Evolutionary conservation across 2,888 invertebrate genomes (phyloP).

Genomic region (Campoplex capitator): DNA sequence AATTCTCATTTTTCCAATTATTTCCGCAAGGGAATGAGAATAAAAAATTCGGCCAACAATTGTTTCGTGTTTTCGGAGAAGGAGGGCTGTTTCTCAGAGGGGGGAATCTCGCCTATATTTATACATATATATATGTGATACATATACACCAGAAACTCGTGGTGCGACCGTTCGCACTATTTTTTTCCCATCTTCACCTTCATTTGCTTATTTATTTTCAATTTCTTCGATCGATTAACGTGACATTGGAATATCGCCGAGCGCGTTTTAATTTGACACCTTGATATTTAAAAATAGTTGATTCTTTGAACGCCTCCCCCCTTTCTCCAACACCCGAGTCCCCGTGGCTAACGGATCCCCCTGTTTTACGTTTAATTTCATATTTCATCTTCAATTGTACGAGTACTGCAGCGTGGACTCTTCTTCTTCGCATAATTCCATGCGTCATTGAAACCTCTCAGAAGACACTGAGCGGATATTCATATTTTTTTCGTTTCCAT

Average conservation of each 20-base stretch:
- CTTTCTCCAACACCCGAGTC: slow-evolving; percentile 44
- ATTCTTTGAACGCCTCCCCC: slow-evolving; percentile 72
- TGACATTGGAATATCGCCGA: slow-evolving; percentile 60
- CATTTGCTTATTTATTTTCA: no score
- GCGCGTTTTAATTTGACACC: slow-evolving; percentile 78
- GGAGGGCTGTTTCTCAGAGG: slow-evolving; percentile 24
- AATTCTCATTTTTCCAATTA: slow-evolving; percentile 38
- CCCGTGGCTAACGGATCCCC: slow-evolving; percentile 42
- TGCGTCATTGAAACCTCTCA: slow-evolving; percentile 53
- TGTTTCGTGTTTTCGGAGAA: slow-evolving; percentile 51
- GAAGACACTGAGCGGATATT: slow-evolving; percentile 59
- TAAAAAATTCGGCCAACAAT: neutral
- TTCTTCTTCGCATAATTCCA: slow-evolving; percentile 24
- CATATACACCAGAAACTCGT: slow-evolving; percentile 35
- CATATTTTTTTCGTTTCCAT: slow-evolving; percentile 10
- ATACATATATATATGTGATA: slow-evolving; percentile 15
- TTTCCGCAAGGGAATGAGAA: slow-evolving; percentile 7
- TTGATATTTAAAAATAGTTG: slow-evolving; percentile 82
- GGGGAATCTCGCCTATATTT: slow-evolving; percentile 34
- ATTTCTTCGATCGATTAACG: slow-evolving; percentile 34
- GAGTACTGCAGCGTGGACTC: slow-evolving; percentile 34
- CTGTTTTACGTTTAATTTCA: neutral
- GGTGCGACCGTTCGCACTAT: slow-evolving; percentile 3
- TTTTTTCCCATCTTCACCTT: neutral
- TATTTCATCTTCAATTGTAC: slow-evolving; percentile 14